phyloP scores from a whole-genome alignment of 2,888 invertebrate species.

The Eilema depressum region DNA sequence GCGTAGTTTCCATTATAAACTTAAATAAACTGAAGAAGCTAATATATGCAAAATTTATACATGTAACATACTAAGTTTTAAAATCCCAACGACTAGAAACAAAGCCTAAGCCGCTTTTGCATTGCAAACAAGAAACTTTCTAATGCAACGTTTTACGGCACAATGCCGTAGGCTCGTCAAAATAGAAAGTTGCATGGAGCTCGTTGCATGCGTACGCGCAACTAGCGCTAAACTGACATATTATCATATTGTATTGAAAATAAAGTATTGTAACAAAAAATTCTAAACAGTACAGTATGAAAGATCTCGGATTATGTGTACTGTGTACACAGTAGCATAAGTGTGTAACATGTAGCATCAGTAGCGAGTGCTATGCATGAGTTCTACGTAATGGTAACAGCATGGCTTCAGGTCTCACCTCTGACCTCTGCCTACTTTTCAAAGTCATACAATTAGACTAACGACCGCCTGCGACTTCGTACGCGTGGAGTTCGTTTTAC shows the following conservation, averaged over 20 bases:
- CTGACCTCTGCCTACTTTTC: background rate
- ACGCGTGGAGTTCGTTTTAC: no score
- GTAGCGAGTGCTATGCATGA: no score
- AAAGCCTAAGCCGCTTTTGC: conserved; percentile 41
- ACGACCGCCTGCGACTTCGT: no score
- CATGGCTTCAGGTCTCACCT: background rate
- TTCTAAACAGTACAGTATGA: background rate
- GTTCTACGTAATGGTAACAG: no score
- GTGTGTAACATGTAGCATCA: background rate
- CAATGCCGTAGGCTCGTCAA: conserved; percentile 58
- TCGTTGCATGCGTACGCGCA: conserved; percentile 69
- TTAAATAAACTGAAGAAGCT: background rate
- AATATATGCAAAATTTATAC: background rate
- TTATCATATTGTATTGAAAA: conserved; percentile 3
- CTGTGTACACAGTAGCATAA: background rate
- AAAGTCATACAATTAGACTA: no score
- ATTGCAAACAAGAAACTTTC: conserved; percentile 73
- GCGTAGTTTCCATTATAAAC: background rate
- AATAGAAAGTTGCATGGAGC: conserved; percentile 82
- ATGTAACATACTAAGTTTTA: conserved; percentile 21
- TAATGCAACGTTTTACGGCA: conserved; percentile 72
- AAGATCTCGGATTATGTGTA: background rate
- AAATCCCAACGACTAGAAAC: conserved; percentile 18
- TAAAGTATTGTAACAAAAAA: background rate
- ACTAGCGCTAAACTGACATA: conserved; percentile 27